These are phyloP conservation scores for Drosophila elegans DNA, from an alignment of 1,140 invertebrate genomes.

Conservation along the genomic window DNA sequence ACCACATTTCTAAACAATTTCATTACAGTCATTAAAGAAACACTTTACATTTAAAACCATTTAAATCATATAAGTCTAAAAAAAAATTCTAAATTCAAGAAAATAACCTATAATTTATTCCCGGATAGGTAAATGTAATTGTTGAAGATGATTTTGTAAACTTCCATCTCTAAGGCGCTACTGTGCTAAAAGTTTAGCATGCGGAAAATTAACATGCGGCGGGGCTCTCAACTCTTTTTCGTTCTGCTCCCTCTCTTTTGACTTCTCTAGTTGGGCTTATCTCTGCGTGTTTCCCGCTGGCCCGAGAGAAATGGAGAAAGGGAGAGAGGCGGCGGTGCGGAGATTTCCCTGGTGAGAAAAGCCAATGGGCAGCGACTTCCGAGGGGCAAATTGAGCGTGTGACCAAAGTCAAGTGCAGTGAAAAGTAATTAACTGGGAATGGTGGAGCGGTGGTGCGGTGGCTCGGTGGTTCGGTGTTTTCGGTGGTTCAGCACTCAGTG, in stretches of 20 bases:
- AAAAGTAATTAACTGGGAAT: conserved; percentile 83
- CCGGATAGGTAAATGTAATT: too few species aligned
- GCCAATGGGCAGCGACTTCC: conserved; percentile 63
- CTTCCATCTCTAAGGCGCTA: conserved; percentile 57
- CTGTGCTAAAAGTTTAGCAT: conserved; percentile 83
- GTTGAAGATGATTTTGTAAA: neutral
- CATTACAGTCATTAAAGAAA: too few species aligned
- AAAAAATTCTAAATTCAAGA: too few species aligned
- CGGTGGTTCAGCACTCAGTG: conserved; percentile 35
- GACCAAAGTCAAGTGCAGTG: conserved; percentile 83
- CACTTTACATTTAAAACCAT: too few species aligned
- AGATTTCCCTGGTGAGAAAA: conserved; percentile 83
- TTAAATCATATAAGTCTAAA: too few species aligned
- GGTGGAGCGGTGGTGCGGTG: conserved; percentile 41
- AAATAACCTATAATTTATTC: too few species aligned
- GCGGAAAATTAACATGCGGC: conserved; percentile 81
- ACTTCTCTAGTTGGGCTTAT: conserved; percentile 17
- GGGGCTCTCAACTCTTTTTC: conserved; percentile 44
- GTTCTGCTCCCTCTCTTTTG: conserved; percentile 12
- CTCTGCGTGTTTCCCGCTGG: conserved; percentile 52
- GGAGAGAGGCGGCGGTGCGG: conserved; percentile 17
- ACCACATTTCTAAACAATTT: too few species aligned
- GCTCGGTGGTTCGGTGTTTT: neutral
- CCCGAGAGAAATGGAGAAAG: conserved; percentile 22
- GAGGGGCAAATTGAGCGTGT: conserved; percentile 73